Evolutionary conservation across 2,797 vertebrate genomes (phyloP).

Genomic region (Sebastiscus tertius): DNA sequence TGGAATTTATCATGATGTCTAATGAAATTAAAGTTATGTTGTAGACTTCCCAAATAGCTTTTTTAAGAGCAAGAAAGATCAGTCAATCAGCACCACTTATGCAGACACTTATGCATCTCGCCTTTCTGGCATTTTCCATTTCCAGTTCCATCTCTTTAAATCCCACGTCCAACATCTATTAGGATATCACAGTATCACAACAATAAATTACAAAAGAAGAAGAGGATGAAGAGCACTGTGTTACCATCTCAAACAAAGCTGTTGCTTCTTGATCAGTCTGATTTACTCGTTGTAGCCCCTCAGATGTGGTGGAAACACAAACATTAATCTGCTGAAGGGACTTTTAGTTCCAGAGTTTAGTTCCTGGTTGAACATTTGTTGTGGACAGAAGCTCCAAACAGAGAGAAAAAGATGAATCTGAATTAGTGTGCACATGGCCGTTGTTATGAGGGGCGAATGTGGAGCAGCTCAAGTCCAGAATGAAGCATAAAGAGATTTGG

Average conservation of each 20-base stretch:
- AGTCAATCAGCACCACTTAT: neutral
- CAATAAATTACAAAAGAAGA: neutral
- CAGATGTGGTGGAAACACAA: neutral
- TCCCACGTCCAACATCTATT: neutral
- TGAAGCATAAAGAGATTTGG: constrained; percentile 25
- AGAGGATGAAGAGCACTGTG: neutral
- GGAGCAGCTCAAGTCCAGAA: constrained; percentile 20
- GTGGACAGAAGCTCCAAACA: neutral
- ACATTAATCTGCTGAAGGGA: neutral
- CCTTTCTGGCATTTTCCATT: neutral
- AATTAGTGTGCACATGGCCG: constrained; percentile 7
- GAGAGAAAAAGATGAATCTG: neutral
- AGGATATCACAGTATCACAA: neutral
- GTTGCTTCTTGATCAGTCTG: neutral
- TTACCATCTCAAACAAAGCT: neutral
- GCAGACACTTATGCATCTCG: neutral
- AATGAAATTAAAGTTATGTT: neutral
- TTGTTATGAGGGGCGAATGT: constrained; percentile 30
- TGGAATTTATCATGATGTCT: neutral
- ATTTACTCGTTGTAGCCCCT: neutral
- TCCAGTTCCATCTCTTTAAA: neutral
- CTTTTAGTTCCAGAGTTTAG: neutral
- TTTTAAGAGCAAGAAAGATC: too few species aligned
- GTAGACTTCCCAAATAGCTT: neutral
- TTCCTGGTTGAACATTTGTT: neutral